Evolutionary conservation across 2,888 invertebrate species (phyloP), one percentile per base, ranked within the genome.

Genomic region (Philonicus albiceps): DNA sequence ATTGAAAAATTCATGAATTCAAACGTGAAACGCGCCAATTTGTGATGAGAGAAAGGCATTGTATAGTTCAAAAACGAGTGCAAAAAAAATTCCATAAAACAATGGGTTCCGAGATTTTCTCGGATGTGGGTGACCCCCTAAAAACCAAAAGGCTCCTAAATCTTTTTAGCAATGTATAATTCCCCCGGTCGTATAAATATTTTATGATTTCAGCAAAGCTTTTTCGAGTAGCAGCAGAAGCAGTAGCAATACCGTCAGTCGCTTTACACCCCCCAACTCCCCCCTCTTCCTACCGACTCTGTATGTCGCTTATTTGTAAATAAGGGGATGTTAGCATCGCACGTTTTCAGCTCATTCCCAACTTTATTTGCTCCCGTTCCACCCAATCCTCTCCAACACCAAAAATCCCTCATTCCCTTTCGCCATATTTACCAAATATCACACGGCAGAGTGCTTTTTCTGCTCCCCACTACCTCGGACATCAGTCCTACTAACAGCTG

Each of bases 111-210:
- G 64, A 64, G 64, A 64, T 64, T 64, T 64, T 64, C 64, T 64
- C 64, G 64, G 64, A 22, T 64, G 64, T 64, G 64, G 64, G 64
- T 1, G 11, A 64, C 22, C 22, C 27, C 64, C 64, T 64, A 64
- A 64, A 64, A 11, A 64, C 64, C 64, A 22, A 64, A 64, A 75
- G 37, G 75, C 75, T 30, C 75, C 75, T 37, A 37, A 75, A 75
- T 75, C 75, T 64, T 37, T 75, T 75, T 34, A 75, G 75, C 34
- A 75, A 37, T 19, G 37, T 75, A 75, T 75, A 34, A 75, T 75
- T 64, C 64, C 75, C 74, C 37, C 75, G 37, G 75, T 75, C 75
- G 75, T 37, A 75, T 75, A 75, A 75, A 75, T 75, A 75, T 75
- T 75, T 75, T 75, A 75, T 75, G 75, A 75, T 75, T 75, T 75